Conservation (phyloP, 23 tunicate genomes). For the Corella eumyota region DNA sequence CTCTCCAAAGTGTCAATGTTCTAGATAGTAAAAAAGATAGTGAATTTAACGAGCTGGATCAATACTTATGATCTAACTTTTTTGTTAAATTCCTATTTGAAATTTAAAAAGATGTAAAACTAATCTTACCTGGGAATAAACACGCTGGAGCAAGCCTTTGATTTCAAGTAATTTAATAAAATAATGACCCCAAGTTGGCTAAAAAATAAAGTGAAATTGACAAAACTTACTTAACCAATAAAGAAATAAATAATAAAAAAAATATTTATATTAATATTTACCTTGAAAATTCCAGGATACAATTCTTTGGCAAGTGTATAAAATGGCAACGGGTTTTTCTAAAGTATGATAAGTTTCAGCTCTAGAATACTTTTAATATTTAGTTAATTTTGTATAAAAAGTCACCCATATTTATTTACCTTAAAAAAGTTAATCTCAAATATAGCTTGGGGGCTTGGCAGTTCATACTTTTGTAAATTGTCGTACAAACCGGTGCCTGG, state of each 20-base stretch:
- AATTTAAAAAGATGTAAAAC: not conserved
- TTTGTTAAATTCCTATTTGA: no score
- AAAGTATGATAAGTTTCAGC: no score
- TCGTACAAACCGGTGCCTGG: slow-evolving; percentile 82
- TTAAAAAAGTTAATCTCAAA: slow-evolving; percentile 64
- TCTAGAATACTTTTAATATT: no score
- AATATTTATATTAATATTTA: no score
- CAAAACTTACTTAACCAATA: no score
- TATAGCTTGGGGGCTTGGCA: slow-evolving; percentile 64
- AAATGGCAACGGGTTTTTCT: slow-evolving; percentile 77
- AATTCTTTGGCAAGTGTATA: slow-evolving; percentile 76
- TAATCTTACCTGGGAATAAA: slow-evolving; percentile 58
- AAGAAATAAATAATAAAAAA: no score
- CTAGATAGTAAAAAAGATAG: slow-evolving; percentile 12
- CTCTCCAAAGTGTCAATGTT: slow-evolving; percentile 82
- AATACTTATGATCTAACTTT: not conserved
- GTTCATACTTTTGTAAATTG: slow-evolving; percentile 66
- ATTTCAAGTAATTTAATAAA: slow-evolving; percentile 63
- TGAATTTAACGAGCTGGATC: not conserved
- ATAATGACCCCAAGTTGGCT: slow-evolving; percentile 69
- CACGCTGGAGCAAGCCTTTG: slow-evolving; percentile 39
- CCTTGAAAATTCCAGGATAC: slow-evolving; percentile 66
- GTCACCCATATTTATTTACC: slow-evolving; percentile 11
- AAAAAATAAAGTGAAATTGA: slow-evolving; percentile 13
- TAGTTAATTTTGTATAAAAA: no score